Base-by-base conservation (phyloP, 2,113 vertebrate species). In the Stegostoma tigrinum region DNA sequence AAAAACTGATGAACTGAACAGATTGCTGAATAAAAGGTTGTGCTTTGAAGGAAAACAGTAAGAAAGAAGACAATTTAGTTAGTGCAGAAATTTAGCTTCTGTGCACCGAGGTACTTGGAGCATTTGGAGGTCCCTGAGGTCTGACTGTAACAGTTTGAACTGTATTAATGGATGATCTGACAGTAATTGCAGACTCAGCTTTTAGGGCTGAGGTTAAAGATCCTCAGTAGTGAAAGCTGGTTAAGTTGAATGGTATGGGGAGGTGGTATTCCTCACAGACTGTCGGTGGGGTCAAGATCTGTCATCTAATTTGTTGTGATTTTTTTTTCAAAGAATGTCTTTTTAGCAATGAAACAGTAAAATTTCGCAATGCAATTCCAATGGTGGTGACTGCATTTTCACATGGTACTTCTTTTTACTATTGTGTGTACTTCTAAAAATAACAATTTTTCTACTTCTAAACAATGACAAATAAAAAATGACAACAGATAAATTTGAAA, bases 151-250 rank as follows among this genome's bases (percentile, higher is more conserved):
- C 90, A 94, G 90, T 94, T 94, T 94, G 90, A 95, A 94, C 93
- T 95, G 66, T 72, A 72, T 72, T 70, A 95, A 95, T 95, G 93
- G 93, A 95, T 95, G 67, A 70, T 70, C 93, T 21, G 45, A 45
- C 93, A 95, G 93, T 95, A 95, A 70, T 70, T 67, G 90, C 90
- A 94, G n/a, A 94, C 90, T 94, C 90, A 95, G 93, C 93, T 68
- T 21, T 30, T 19, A 27, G 67, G 93, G 93, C 67, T 48, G 38
- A n/a, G 67, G 93, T 95, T 70, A 95, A 95, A 70, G 93, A 72
- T 72, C 93, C 42, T 95, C 66, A 95, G 12, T 34, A 70, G 93
- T 45, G 67, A 70, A 70, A 17, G 93, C 91, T 95, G 61, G 90
- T 94, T 27, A 67, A 68, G 15, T 94, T 66, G 90, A 94, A 94